Base-by-base conservation (phyloP, 2,113 vertebrate genomes). In the Sminthopsis crassicaudata region DNA sequence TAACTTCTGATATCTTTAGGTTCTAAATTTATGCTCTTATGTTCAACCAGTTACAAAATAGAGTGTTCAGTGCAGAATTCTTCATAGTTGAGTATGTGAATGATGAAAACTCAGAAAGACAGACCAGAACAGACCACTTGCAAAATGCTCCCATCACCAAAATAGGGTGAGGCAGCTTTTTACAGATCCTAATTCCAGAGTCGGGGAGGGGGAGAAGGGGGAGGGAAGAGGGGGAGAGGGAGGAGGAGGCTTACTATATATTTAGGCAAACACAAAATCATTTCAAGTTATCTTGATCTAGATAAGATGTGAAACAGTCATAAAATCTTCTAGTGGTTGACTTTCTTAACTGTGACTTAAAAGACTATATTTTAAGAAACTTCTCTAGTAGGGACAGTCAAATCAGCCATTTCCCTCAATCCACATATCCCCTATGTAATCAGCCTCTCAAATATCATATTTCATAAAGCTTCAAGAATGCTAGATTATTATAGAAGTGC, bases 351-450 rank as follows among this genome's bases (percentile, higher is more conserved):
- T 57, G 26, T 57, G 89, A 92, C 25, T 92, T 89, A 91, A 90
- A 95, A 55, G 0, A 23, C 46, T 52, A 0, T 67, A 0, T 53
- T 46, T 53, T 46, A 93, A 93, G 94, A 26, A 7, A 25, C 2
- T 90, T 96, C 76, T 92, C 90, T 48, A 97, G 89, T 50, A 96
- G 3, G n/a, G 91, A 94, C 2, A 27, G 10, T 54, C 24, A 53
- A 84, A 6, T 92, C 76, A 94, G 46, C 76, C 16, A 92, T 92
- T 93, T 92, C 50, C 46, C 48, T 96, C 92, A 67, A 94, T 94
- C 53, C 26, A 91, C 42, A 60, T 67, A 76, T 51, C 53, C 50
- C 91, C 14, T 89, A 0, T 76, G 51, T 9, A 50, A 55, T 84
- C n/a, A 90, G 16, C 14, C 93, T 94, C 26, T 60, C 60, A 27